Conservation (phyloP, 2,113 vertebrate genomes). For the Monarcha castaneiventris region DNA sequence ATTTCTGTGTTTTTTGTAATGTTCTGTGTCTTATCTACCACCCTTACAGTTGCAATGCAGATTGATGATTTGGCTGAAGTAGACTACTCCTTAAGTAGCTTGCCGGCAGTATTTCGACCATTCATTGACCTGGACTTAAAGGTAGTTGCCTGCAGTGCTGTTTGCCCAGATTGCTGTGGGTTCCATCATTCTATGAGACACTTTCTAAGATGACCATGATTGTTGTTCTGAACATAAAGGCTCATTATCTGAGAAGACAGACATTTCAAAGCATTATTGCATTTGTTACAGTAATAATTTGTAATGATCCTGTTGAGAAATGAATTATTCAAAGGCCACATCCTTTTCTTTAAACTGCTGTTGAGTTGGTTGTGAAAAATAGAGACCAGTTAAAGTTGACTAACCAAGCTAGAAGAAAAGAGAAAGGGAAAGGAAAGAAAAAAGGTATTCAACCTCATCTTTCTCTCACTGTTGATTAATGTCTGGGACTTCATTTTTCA, state of each 20-base stretch:
- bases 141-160: slow-evolving; percentile 41
- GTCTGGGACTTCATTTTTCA: background rate
- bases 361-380: background rate
- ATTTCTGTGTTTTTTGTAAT: background rate
- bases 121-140: slow-evolving; percentile 72
- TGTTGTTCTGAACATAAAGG: background rate
- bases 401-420: background rate
- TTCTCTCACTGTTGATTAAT: background rate
- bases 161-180: background rate
- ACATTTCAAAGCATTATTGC: background rate
- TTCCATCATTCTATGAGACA: background rate
- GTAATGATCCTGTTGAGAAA: background rate
- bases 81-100: slow-evolving; percentile 65
- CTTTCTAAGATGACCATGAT: background rate
- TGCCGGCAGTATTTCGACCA: slow-evolving; percentile 47
- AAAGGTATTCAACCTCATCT: background rate
- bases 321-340: background rate
- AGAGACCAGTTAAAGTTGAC: background rate
- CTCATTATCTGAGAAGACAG: background rate
- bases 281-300: background rate
- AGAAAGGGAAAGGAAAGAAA: background rate
- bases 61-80: slow-evolving; percentile 64
- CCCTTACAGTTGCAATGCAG: slow-evolving; percentile 56
- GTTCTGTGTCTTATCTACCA: background rate
- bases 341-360: background rate